Conservation (phyloP, 2,888 invertebrate species). For the Pammene fasciana region DNA sequence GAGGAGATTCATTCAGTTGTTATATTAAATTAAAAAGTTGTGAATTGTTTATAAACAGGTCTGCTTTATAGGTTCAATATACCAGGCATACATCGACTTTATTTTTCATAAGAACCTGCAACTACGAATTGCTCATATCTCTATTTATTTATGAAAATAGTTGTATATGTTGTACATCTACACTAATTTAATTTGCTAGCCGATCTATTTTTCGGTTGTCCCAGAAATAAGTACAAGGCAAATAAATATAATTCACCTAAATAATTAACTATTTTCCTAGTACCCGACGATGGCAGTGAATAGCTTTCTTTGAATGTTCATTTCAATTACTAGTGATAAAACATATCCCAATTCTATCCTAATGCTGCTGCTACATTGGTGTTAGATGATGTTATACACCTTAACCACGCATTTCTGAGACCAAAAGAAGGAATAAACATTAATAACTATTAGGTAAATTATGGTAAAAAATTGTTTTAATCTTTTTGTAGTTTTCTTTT, state of each 20-base stretch:
- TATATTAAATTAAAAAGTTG: slow-evolving; percentile 1
- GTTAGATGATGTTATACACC: too few species aligned
- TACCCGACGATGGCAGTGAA: slow-evolving; percentile 24
- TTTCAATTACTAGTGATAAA: slow-evolving; percentile 15
- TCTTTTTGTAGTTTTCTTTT: too few species aligned
- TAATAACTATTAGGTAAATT: too few species aligned
- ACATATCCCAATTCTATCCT: slow-evolving; percentile 1
- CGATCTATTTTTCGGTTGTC: slow-evolving; percentile 13
- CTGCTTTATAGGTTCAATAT: slow-evolving; percentile 13
- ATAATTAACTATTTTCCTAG: slow-evolving; percentile 29
- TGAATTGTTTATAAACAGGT: slow-evolving; percentile 24
- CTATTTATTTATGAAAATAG: slow-evolving; percentile 37
- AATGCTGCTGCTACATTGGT: not conserved
- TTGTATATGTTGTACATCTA: slow-evolving; percentile 32
- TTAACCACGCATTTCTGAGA: too few species aligned
- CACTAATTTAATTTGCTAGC: slow-evolving; percentile 31
- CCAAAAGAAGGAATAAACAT: too few species aligned
- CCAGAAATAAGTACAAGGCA: slow-evolving; percentile 31
- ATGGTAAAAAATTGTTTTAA: too few species aligned
- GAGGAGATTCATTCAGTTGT: slow-evolving; percentile 17
- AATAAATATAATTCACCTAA: slow-evolving; percentile 18
- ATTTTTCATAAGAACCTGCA: slow-evolving; percentile 20
- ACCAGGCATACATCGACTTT: slow-evolving; percentile 2
- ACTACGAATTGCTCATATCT: slow-evolving; percentile 22
- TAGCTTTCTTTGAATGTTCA: slow-evolving; percentile 20